Evolutionary conservation across 2,888 invertebrate genomes (phyloP).

Genomic region (Tenthredo scrophulariae): DNA sequence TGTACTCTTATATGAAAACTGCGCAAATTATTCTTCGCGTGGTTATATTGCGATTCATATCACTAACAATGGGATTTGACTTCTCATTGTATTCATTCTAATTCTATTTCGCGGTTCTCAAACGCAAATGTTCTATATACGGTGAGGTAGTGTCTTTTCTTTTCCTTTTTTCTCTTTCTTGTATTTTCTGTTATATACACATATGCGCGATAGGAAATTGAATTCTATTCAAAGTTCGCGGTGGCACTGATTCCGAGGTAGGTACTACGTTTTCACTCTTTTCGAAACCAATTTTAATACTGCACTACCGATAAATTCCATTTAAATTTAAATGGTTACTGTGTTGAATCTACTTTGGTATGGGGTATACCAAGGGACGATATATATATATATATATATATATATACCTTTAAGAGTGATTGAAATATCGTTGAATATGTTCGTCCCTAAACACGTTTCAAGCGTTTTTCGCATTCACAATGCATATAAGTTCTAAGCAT

Average conservation of each 20-base stretch:
- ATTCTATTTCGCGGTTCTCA: not conserved
- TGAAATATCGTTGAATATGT: not conserved
- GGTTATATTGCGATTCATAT: not conserved
- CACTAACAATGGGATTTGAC: not conserved
- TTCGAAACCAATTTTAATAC: not conserved
- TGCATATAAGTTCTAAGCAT: too few relatives aligned
- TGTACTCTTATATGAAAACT: not conserved
- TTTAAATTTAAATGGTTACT: not conserved
- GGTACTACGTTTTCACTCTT: not conserved
- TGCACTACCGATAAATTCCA: not conserved
- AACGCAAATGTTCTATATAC: not conserved
- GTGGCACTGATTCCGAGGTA: not conserved
- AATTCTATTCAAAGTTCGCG: constrained; percentile 3
- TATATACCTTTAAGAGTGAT: not conserved
- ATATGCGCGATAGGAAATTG: not conserved
- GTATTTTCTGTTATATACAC: not conserved
- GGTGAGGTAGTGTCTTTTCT: not conserved
- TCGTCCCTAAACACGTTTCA: too few relatives aligned
- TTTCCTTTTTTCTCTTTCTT: not conserved
- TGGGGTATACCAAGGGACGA: too few relatives aligned
- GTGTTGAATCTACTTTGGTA: not conserved
- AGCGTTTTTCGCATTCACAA: too few relatives aligned
- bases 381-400: too few relatives aligned
- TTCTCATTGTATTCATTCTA: not conserved
- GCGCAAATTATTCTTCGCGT: not conserved